Evolutionary conservation across 2,888 invertebrate genomes (phyloP).

Genomic region (Thysanoteuthis rhombus): DNA sequence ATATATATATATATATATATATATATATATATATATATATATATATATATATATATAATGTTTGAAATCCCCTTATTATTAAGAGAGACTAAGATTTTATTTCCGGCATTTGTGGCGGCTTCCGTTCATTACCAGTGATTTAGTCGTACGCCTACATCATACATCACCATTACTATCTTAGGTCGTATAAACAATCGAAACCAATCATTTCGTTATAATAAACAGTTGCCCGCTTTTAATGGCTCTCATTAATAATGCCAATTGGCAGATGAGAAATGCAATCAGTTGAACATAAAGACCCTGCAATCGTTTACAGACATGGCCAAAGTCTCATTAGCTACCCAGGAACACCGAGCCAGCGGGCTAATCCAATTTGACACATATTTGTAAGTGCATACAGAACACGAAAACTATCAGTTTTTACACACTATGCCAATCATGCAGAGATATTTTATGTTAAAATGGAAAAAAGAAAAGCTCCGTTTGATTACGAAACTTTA

Average conservation of each 20-base stretch:
- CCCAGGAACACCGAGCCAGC: not conserved
- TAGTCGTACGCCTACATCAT: too few relatives aligned
- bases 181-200: not conserved
- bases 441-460: too few relatives aligned
- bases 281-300: not conserved
- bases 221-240: not conserved
- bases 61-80: too few relatives aligned
- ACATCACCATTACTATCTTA: not conserved
- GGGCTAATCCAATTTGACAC: not conserved
- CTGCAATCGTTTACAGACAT: not conserved
- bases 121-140: not conserved
- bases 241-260: not conserved
- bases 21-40: too few relatives aligned
- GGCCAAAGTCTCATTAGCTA: not conserved
- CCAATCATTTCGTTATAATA: slow-evolving; percentile 12
- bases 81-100: not conserved
- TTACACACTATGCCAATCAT: too few relatives aligned
- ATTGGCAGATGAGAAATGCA: not conserved
- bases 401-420: not conserved
- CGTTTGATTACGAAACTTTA: too few relatives aligned
- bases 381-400: not conserved
- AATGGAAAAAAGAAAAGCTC: too few relatives aligned
- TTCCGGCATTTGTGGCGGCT: not conserved
- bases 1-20: too few relatives aligned
- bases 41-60: too few relatives aligned